Evolutionary conservation across 2,113 vertebrate species (phyloP).

Genomic region (Brevimyrus niger): DNA sequence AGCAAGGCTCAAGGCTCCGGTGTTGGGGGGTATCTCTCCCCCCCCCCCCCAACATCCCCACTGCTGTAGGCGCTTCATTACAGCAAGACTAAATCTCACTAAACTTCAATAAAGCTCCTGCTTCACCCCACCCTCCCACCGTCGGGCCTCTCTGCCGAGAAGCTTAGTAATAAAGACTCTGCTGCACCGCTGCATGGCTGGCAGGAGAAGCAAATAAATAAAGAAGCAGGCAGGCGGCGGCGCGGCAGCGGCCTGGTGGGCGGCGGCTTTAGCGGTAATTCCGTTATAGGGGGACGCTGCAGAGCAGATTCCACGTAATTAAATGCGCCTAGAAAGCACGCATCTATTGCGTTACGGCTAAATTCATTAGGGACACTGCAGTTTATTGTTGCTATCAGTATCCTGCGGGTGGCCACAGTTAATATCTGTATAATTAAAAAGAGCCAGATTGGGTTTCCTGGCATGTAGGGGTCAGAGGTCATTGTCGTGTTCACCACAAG

Average conservation of each 20-base stretch:
- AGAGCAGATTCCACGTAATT: constrained; percentile 19
- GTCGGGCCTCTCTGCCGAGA: not conserved
- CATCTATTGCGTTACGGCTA: constrained; percentile 9
- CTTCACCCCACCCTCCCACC: not conserved
- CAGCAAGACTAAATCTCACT: constrained; percentile 18
- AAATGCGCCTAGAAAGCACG: constrained; percentile 20
- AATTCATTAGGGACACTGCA: constrained; percentile 16
- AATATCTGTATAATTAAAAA: constrained; percentile 11
- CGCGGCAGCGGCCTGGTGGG: not conserved
- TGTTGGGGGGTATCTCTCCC: not conserved
- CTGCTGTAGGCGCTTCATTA: constrained; percentile 10
- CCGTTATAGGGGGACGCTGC: constrained; percentile 3
- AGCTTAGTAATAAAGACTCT: not conserved
- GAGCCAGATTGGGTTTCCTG: not conserved
- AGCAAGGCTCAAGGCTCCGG: not conserved
- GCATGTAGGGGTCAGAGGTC: not conserved
- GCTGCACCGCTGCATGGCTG: not conserved
- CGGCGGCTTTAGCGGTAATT: constrained; percentile 3
- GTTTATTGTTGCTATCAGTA: constrained; percentile 18
- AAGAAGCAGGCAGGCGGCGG: not conserved
- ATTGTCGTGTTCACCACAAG: not conserved
- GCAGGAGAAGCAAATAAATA: not conserved
- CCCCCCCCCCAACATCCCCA: not conserved
- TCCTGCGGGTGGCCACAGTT: not conserved
- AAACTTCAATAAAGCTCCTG: constrained; percentile 20